Conservation (phyloP, 30 jellyfish, hydroid and myxozoan species). For the Phacellophora camtschatica region DNA sequence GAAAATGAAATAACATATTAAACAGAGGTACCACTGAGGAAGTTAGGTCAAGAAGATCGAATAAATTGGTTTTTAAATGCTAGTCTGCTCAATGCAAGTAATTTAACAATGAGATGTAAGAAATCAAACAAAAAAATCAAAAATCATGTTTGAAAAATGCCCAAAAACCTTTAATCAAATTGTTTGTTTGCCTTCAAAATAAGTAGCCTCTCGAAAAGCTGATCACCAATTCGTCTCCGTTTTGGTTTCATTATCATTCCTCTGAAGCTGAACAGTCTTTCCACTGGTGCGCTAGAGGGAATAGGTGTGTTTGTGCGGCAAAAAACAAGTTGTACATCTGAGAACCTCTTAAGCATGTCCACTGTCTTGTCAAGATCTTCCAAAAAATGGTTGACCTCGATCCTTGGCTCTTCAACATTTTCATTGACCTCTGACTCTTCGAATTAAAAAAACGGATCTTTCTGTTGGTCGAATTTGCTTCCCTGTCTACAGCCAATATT, state of each 20-base stretch:
- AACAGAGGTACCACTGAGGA: no score
- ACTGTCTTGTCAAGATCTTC: constrained; percentile 4
- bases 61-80: no score
- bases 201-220: background rate
- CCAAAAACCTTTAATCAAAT: background rate
- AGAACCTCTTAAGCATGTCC: background rate
- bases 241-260: background rate
- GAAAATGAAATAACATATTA: no score
- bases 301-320: constrained; percentile 7
- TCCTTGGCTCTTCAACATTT: background rate
- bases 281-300: background rate
- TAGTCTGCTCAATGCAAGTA: no score
- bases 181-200: background rate
- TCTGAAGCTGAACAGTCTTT: background rate
- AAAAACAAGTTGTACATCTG: background rate
- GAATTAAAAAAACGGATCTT: no score
- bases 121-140: no score
- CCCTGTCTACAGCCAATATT: no score
- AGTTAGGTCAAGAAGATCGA: no score
- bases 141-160: no score
- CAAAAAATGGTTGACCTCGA: background rate
- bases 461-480: no score
- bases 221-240: background rate
- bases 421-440: no score
- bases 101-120: no score